Base-by-base conservation (phyloP, 2,113 vertebrate species). In the Pelecanoides urinatrix region DNA sequence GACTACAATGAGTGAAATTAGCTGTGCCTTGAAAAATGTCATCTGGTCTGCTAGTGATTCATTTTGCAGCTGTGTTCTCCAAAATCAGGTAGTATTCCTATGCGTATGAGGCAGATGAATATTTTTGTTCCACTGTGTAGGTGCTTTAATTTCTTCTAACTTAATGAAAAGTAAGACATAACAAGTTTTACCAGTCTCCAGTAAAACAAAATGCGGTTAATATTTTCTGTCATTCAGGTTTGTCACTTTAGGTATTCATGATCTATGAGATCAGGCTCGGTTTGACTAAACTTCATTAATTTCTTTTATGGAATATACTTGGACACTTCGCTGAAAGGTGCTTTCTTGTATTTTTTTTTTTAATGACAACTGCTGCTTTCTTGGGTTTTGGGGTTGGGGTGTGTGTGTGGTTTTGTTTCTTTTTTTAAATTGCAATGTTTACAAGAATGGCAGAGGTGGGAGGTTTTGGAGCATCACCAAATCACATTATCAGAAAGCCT, bases 21-120 rank as follows among this genome's bases (percentile, higher is more conserved):
- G 32, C 16, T 17, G 16, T 61, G 53, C 59, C 36, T 49, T 62
- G 38, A 65, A 76, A 88, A 90, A 68, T 44, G 16, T 53, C 5
- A 6, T 8, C 55, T 25, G 11, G 3, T 71, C 32, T 87, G 70
- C 4, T 1, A 17, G 14, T 0, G 4, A 50, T 23, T 55, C 23
- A 19, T 67, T 92, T 44, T 76, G 36, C 30, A 70, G 42, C 32
- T 83, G 29, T 36, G 36, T 6, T 42, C 10, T 50, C 25, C 22
- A 25, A 42, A 62, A 7, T 40, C 6, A 44, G 26, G 26, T 16
- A 65, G 4, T 12, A 34, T 16, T 73, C 45, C 16, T 14, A 6
- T 5, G 16, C 6, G 1, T 38, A 36, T 29, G 21, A 88, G 40
- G 36, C 13, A 66, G 45, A 65, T 12, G 4, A 77, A 30, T 53